phyloP scores from a whole-genome alignment of 2,888 invertebrate species.

The Polymixis lichenea region DNA sequence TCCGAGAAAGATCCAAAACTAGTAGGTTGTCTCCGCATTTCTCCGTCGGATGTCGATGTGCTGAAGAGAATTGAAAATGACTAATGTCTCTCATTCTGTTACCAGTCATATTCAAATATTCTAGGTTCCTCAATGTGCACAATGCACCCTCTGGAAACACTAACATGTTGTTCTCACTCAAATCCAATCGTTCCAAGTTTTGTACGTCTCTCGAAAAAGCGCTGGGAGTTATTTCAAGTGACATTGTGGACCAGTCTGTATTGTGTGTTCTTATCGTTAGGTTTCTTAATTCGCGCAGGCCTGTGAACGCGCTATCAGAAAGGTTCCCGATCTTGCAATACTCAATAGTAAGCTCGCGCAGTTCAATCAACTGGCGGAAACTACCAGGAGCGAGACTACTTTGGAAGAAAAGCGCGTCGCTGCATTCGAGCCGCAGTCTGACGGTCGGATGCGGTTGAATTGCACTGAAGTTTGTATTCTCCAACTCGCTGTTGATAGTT shows the following conservation, averaged over 20 bases:
- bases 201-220: constrained; percentile 94
- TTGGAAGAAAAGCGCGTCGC: constrained; percentile 95
- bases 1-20: constrained; percentile 94
- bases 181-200: constrained; percentile 93
- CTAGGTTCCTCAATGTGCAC: constrained; percentile 94
- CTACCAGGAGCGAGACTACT: constrained; percentile 94
- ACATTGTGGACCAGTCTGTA: constrained; percentile 95
- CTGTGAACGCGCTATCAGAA: constrained; percentile 95
- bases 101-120: constrained; percentile 94
- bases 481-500: constrained; percentile 95
- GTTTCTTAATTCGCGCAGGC: constrained; percentile 94
- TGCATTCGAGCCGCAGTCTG: constrained; percentile 94
- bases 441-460: constrained; percentile 96
- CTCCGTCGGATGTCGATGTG: constrained; percentile 90
- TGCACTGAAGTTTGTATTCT: constrained; percentile 95
- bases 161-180: constrained; percentile 95
- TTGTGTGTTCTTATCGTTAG: constrained; percentile 95
- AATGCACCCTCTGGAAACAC: constrained; percentile 94
- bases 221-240: constrained; percentile 93
- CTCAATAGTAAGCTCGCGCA: constrained; percentile 94
- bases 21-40: constrained; percentile 93
- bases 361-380: constrained; percentile 93
- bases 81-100: constrained; percentile 94
- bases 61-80: constrained; percentile 93
- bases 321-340: constrained; percentile 96